phyloP scores from a whole-genome alignment of 2,888 invertebrate species.

The Dryomyza anilis region DNA sequence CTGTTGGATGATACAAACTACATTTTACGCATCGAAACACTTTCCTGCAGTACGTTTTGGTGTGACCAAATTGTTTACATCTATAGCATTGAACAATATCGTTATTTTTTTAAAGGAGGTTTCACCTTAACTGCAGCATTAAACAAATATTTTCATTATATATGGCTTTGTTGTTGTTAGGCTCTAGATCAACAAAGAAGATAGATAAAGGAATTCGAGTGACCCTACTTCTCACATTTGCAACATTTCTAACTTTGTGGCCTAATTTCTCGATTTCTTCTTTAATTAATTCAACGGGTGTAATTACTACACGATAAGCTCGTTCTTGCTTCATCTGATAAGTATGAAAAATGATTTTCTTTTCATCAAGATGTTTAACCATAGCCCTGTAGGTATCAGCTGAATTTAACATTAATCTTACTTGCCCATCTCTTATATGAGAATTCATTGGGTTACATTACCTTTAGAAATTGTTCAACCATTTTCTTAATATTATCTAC shows the following conservation, averaged over 20 bases:
- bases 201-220: background rate
- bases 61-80: constrained; percentile 24
- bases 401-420: background rate
- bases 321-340: too few relatives aligned
- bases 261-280: too few relatives aligned
- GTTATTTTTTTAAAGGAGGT: constrained; percentile 16
- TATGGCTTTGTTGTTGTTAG: constrained; percentile 22
- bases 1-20: too few relatives aligned
- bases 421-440: background rate
- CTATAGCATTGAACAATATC: constrained; percentile 24
- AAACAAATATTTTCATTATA: constrained; percentile 10
- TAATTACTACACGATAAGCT: too few relatives aligned
- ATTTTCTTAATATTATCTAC: background rate
- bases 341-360: background rate
- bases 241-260: too few relatives aligned
- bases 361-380: too few relatives aligned
- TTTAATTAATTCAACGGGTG: too few relatives aligned
- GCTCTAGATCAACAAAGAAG: background rate
- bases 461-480: background rate
- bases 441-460: background rate
- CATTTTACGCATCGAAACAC: constrained; percentile 23
- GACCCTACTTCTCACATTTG: background rate
- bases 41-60: constrained; percentile 20
- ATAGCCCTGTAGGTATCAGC: background rate
- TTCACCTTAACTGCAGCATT: too few relatives aligned